Evolutionary conservation across 1,140 invertebrate genomes (phyloP).

Genomic region (Trichomalopsis sarcophagae): DNA sequence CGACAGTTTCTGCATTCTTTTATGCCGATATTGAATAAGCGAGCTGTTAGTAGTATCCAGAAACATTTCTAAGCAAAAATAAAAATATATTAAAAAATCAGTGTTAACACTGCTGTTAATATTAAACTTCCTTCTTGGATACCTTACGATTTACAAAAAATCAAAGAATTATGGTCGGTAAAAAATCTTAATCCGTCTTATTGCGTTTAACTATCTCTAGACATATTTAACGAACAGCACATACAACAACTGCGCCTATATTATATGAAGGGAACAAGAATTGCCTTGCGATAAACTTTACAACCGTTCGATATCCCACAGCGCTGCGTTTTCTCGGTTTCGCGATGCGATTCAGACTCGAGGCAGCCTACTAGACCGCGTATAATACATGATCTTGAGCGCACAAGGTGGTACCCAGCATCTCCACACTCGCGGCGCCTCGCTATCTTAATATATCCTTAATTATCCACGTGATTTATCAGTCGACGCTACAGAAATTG

Average conservation of each 20-base stretch:
- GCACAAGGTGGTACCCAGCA: not conserved
- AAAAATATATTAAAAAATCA: too few relatives aligned
- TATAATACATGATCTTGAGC: not conserved
- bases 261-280: not conserved
- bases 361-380: not conserved
- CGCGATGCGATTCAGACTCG: not conserved
- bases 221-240: too few relatives aligned
- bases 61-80: too few relatives aligned
- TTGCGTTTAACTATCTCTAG: too few relatives aligned
- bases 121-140: too few relatives aligned
- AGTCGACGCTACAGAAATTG: slow-evolving; percentile 54
- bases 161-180: not conserved
- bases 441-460: slow-evolving; percentile 61
- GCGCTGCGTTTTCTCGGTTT: not conserved
- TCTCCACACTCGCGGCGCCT: not conserved
- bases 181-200: not conserved
- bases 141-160: not conserved
- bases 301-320: not conserved
- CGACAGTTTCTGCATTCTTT: too few relatives aligned
- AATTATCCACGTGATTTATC: slow-evolving; percentile 61
- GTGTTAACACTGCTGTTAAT: too few relatives aligned
- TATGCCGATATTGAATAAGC: too few relatives aligned
- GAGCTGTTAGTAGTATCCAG: too few relatives aligned
- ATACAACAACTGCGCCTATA: too few relatives aligned
- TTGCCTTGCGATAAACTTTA: not conserved